phyloP scores from a whole-genome alignment of 2,797 vertebrate genomes.

The Acanthurus tractus region DNA sequence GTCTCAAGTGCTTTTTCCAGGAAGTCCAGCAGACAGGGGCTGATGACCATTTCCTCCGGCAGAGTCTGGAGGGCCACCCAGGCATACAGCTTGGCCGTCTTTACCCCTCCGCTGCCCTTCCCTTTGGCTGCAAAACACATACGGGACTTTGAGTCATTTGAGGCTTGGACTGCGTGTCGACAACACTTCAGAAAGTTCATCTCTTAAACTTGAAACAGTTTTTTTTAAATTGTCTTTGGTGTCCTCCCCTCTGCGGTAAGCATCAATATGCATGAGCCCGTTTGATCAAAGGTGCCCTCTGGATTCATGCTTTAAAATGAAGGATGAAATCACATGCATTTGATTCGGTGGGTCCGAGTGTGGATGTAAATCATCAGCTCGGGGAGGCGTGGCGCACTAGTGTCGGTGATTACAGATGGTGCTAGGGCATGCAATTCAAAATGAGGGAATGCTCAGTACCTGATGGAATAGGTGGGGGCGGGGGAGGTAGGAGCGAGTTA shows the following conservation, averaged over 20 bases:
- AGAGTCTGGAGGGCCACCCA: slow-evolving; percentile 99
- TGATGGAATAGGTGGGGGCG: slow-evolving; percentile 95
- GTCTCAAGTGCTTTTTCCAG: slow-evolving; percentile 98
- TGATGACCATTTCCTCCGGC: slow-evolving; percentile 99
- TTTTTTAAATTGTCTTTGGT: background rate
- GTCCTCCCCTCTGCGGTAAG: slow-evolving; percentile 5
- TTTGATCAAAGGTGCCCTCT: slow-evolving; percentile 53
- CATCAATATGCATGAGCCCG: slow-evolving; percentile 52
- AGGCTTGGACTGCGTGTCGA: background rate
- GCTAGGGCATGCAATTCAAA: slow-evolving; percentile 70
- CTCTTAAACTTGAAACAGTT: slow-evolving; percentile 6
- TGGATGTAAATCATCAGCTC: slow-evolving; percentile 20
- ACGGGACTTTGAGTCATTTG: slow-evolving; percentile 1
- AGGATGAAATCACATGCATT: slow-evolving; percentile 50
- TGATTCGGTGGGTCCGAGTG: slow-evolving; percentile 13
- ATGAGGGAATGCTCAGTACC: slow-evolving; percentile 87
- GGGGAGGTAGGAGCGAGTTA: slow-evolving; percentile 97
- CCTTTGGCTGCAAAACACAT: slow-evolving; percentile 90
- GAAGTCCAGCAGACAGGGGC: slow-evolving; percentile 96
- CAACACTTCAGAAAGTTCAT: background rate
- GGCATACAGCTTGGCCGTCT: slow-evolving; percentile 96
- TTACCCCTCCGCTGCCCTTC: slow-evolving; percentile 93
- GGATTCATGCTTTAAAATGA: slow-evolving; percentile 29
- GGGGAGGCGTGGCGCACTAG: slow-evolving; percentile 9
- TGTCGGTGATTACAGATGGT: slow-evolving; percentile 41